These are phyloP conservation scores for Phytoseiulus persimilis DNA, from an alignment of 2,888 invertebrate genomes.

Conservation along the genomic window DNA sequence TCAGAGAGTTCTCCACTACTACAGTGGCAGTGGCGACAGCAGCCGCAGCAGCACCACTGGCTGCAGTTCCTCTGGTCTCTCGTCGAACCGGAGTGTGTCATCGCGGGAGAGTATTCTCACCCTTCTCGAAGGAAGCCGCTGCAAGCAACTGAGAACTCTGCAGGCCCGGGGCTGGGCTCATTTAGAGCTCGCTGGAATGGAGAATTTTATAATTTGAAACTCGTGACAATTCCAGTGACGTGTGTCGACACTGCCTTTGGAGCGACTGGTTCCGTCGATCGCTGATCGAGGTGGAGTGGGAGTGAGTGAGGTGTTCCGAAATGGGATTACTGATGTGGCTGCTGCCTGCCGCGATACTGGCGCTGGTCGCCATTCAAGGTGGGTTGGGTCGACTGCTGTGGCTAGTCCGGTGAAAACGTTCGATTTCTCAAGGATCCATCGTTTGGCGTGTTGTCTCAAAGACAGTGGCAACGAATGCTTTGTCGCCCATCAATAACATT, in stretches of 20 bases:
- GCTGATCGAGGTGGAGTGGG: neutral
- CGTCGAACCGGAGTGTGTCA: neutral
- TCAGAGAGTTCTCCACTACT: neutral
- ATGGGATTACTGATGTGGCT: neutral
- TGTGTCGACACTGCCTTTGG: neutral
- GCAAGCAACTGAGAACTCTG: neutral
- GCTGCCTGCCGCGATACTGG: neutral
- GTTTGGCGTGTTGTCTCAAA: neutral
- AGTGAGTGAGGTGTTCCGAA: neutral
- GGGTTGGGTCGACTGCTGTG: neutral
- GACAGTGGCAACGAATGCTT: neutral
- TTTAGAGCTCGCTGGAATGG: neutral
- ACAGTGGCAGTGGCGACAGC: neutral
- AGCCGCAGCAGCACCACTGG: neutral
- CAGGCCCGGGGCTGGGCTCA: neutral
- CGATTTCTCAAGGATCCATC: neutral
- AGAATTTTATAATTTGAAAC: neutral
- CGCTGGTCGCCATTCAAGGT: slow-evolving; percentile 5
- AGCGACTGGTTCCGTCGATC: neutral
- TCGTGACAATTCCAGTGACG: neutral
- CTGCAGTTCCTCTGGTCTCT: neutral
- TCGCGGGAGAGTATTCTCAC: slow-evolving; percentile 5
- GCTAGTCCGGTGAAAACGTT: neutral
- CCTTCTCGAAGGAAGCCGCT: neutral
- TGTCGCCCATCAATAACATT: neutral